Evolutionary conservation across 2,888 invertebrate genomes (phyloP).

Genomic region (Podotricha telesiphe): DNA sequence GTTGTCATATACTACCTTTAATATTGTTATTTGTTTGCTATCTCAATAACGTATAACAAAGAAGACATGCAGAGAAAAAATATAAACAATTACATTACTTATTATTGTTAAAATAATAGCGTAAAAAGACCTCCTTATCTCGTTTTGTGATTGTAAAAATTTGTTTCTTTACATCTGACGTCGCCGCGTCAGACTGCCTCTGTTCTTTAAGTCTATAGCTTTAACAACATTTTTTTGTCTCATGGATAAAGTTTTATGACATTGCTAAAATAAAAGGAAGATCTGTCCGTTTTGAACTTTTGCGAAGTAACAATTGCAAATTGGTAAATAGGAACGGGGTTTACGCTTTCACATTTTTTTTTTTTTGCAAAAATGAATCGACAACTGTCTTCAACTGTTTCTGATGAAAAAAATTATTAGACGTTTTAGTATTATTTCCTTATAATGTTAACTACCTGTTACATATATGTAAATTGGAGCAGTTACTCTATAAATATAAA

Average conservation of each 20-base stretch:
- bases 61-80: conserved; percentile 31
- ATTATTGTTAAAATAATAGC: conserved; percentile 43
- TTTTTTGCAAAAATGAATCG: neutral
- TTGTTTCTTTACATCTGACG: conserved; percentile 31
- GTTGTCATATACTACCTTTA: conserved; percentile 13
- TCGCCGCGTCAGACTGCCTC: conserved; percentile 40
- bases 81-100: conserved; percentile 41
- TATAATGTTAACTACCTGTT: too few relatives aligned
- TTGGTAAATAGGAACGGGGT: conserved; percentile 41
- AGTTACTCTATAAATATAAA: too few relatives aligned
- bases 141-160: conserved; percentile 31
- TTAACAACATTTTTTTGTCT: conserved; percentile 33
- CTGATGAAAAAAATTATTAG: too few relatives aligned
- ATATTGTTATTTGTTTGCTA: conserved; percentile 1
- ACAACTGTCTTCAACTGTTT: neutral
- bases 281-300: conserved; percentile 25
- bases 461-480: too few relatives aligned
- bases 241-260: conserved; percentile 32
- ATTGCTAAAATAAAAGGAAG: conserved; percentile 35
- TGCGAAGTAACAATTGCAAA: conserved; percentile 38
- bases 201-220: conserved; percentile 40
- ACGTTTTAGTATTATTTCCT: neutral
- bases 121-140: conserved; percentile 44
- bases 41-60: conserved; percentile 14
- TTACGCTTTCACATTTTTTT: conserved; percentile 28